Conservation (phyloP, 2,888 invertebrate genomes). For the Eurytoma adleriae region DNA sequence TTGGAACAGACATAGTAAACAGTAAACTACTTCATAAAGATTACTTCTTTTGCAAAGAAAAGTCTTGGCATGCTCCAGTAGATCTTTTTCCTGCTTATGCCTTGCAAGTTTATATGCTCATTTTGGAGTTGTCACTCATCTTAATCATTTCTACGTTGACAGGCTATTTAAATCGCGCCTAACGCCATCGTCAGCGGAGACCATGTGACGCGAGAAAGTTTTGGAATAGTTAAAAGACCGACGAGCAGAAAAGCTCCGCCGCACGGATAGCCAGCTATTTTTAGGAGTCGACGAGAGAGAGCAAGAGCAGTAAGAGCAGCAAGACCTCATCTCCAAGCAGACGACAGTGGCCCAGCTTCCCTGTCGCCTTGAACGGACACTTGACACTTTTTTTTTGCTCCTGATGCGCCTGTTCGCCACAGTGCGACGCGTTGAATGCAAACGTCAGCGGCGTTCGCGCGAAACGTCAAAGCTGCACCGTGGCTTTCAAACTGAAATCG, state of each 20-base stretch:
- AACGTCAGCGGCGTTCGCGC: conserved; percentile 32
- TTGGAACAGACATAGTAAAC: conserved; percentile 26
- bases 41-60: conserved; percentile 18
- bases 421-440: neutral
- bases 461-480: conserved; percentile 31
- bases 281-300: conserved; percentile 2
- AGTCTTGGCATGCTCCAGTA: neutral
- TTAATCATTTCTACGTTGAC: conserved; percentile 47
- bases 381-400: conserved; percentile 24
- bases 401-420: conserved; percentile 8
- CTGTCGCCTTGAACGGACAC: conserved; percentile 46
- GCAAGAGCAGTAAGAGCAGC: neutral
- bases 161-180: conserved; percentile 48
- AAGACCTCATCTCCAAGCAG: conserved; percentile 27
- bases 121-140: conserved; percentile 39
- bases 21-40: conserved; percentile 26
- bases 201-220: conserved; percentile 30
- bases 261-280: conserved; percentile 30
- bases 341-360: conserved; percentile 32
- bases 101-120: conserved; percentile 20
- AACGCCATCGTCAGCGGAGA: conserved; percentile 34
- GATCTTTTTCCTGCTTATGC: conserved; percentile 16
- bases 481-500: conserved; percentile 27
- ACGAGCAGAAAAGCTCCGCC: neutral
- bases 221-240: conserved; percentile 2